phyloP scores from a whole-genome alignment of 64 coral and sea anemone genomes.

The Anthopleura sola region DNA sequence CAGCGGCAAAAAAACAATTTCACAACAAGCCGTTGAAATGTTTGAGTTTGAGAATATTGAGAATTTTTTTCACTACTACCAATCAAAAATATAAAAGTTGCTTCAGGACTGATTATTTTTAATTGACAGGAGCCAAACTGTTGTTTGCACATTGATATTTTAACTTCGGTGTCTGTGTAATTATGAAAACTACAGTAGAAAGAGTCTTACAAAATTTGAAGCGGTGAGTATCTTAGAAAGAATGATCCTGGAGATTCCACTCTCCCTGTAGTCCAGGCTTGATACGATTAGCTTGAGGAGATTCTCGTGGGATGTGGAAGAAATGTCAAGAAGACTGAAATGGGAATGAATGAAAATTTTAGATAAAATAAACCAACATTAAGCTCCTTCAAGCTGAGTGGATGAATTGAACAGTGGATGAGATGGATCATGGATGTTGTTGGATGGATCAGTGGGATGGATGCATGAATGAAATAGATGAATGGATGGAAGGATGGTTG shows the following conservation, averaged over 20 bases:
- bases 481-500: not conserved
- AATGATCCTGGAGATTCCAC: constrained; percentile 86
- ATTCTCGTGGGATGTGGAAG: constrained; percentile 70
- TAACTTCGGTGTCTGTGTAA: no score
- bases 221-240: constrained; percentile 88
- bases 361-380: not conserved
- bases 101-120: no score
- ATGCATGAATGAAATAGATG: not conserved
- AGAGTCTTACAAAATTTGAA: constrained; percentile 62
- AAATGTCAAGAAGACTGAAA: constrained; percentile 76
- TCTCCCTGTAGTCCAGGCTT: constrained; percentile 87
- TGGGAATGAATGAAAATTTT: not conserved
- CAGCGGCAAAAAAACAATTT: no score
- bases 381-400: not conserved
- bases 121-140: no score
- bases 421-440: not conserved
- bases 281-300: constrained; percentile 86
- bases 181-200: not conserved
- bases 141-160: no score
- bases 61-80: no score
- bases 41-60: no score
- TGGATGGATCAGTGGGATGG: not conserved
- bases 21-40: no score
- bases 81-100: no score
- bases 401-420: no score